Percentiles rank a stretch among this genome's conserved stretches.
phyloP scores from a whole-genome alignment of 2,888 invertebrate species.

The Xylocampa areola region DNA sequence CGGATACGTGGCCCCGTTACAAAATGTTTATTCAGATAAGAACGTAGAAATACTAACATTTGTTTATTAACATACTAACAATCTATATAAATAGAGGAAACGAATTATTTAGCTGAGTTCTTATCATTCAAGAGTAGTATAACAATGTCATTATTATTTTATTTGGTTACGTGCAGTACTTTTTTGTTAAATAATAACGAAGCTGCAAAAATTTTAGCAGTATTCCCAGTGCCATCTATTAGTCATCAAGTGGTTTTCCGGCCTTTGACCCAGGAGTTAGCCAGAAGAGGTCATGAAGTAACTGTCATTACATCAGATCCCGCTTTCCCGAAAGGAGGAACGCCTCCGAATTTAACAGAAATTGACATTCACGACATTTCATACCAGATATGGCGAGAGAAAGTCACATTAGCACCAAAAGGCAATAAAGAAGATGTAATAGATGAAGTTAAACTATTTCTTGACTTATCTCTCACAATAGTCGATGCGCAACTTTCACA shows the following conservation, averaged over 20 bases:
- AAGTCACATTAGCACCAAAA: constrained; percentile 6
- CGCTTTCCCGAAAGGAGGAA: constrained; percentile 55
- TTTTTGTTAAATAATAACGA: constrained; percentile 14
- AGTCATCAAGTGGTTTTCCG: constrained; percentile 79
- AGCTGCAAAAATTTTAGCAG: constrained; percentile 69
- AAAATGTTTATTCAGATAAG: too few relatives aligned
- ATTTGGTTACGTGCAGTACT: too few relatives aligned
- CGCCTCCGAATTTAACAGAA: constrained; percentile 70
- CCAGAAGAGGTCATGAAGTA: constrained; percentile 76
- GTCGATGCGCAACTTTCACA: constrained; percentile 45
- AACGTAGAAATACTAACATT: too few relatives aligned
- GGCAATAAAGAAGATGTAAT: constrained; percentile 32
- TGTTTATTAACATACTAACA: too few relatives aligned
- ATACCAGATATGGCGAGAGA: constrained; percentile 42
- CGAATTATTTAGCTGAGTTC: background rate
- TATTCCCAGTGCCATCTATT: constrained; percentile 71
- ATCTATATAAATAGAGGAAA: background rate
- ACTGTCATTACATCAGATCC: constrained; percentile 66
- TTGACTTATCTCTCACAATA: constrained; percentile 34
- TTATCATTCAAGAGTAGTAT: background rate
- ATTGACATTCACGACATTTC: constrained; percentile 69
- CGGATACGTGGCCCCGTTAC: too few relatives aligned
- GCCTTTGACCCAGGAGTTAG: constrained; percentile 72
- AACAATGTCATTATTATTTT: background rate
- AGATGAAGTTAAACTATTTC: constrained; percentile 25